These are phyloP conservation scores for Heliconius nattereri DNA, from an alignment of 1,140 invertebrate genomes.

Conservation along the genomic window DNA sequence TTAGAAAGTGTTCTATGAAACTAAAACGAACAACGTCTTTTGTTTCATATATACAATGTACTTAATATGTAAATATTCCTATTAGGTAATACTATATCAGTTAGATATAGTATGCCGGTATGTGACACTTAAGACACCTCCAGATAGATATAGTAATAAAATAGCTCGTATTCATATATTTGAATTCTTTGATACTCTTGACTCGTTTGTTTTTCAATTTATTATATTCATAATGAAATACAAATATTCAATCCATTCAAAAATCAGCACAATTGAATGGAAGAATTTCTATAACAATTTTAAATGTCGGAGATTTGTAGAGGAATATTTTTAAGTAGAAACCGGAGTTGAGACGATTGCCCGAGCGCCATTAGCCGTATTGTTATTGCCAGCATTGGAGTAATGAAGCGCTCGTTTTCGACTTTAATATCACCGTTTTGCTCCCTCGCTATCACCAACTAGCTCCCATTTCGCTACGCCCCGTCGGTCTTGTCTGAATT, in stretches of 20 bases:
- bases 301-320: constrained; percentile 59
- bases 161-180: too few relatives aligned
- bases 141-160: too few relatives aligned
- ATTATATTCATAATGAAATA: background rate
- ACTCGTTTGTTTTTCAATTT: too few relatives aligned
- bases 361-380: constrained; percentile 77
- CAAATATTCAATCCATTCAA: background rate
- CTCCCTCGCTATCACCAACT: constrained; percentile 57
- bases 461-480: constrained; percentile 62
- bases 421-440: constrained; percentile 74
- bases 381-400: constrained; percentile 79
- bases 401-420: constrained; percentile 81
- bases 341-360: constrained; percentile 67
- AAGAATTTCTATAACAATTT: constrained; percentile 44
- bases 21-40: background rate
- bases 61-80: background rate
- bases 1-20: background rate
- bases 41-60: background rate
- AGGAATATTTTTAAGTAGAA: constrained; percentile 63
- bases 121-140: background rate
- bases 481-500: constrained; percentile 52
- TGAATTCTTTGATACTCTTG: too few relatives aligned
- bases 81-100: background rate
- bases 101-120: background rate
- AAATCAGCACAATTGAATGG: constrained; percentile 30